These are phyloP conservation scores for Caenorhabditis zanzibari DNA, from an alignment of 2,888 invertebrate genomes.

Conservation along the genomic window DNA sequence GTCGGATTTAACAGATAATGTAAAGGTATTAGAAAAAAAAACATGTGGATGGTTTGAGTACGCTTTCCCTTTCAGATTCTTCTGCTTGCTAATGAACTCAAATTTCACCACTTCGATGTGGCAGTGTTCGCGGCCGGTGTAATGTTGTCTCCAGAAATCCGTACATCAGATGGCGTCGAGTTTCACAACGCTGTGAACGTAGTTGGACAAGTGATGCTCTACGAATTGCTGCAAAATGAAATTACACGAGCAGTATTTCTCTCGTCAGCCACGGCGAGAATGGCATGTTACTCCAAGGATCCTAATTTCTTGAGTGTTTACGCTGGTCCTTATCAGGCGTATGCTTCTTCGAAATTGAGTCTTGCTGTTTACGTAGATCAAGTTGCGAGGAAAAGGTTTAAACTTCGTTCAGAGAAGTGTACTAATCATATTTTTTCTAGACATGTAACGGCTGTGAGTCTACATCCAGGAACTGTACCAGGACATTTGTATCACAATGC, in stretches of 20 bases:
- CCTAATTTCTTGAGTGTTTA: conserved; percentile 31
- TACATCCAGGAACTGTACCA: conserved; percentile 71
- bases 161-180: conserved; percentile 55
- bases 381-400: conserved; percentile 48
- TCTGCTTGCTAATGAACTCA: conserved; percentile 38
- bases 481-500: conserved; percentile 69
- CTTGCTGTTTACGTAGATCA: conserved; percentile 69
- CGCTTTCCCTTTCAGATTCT: conserved; percentile 6
- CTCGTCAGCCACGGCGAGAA: conserved; percentile 51
- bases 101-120: conserved; percentile 57
- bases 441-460: conserved; percentile 31
- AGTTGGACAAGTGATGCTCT: conserved; percentile 56
- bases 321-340: conserved; percentile 73
- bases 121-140: conserved; percentile 65
- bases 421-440: conserved; percentile 15
- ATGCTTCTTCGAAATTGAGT: conserved; percentile 72
- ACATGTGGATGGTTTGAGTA: not conserved
- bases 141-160: conserved; percentile 56
- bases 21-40: conserved; percentile 19
- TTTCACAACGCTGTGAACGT: conserved; percentile 67
- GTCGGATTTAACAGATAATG: conserved; percentile 35
- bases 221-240: conserved; percentile 40
- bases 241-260: conserved; percentile 40
- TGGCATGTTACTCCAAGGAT: conserved; percentile 27
- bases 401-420: not conserved